Evolutionary conservation across 1,140 invertebrate genomes (phyloP), one percentile per base, ranked within the genome.

Genomic region (Macrobrachium nipponense): DNA sequence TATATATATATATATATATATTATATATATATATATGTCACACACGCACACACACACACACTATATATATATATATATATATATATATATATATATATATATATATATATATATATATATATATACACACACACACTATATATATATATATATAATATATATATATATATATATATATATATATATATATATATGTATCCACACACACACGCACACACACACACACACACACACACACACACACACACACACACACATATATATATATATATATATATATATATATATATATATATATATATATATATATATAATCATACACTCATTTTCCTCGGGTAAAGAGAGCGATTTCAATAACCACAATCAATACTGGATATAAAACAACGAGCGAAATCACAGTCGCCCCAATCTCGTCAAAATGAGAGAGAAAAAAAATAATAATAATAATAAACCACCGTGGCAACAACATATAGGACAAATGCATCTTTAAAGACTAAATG

Each of bases 231-330:
- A 14, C 14, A 14, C 14, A 14, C 14, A 66, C 14, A 66, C 14
- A 6, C 14, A 66, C 8, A 66, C 8, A 66, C 8, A 66, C 8
- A 66, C 8, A 66, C 8, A 66, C 8, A 66, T 23, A 66, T 66
- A 66, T 17, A 66, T 66, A 66, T 17, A 66, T 66, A 66, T 17
- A 66, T 66, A 66, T 66, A 66, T 66, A 66, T 66, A 66, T 66
- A 66, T 66, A 66, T 66, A 66, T 66, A 66, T 66, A 66, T 66
- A 66, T 66, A 23, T 66, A 66, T 66, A 5, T 66, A 66, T 66
- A 23, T 66, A 5, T 66, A 23, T 66, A 66, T 66, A 4, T 23
- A 66, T 8, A 23, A 0, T 7, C 15, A 23, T 66, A 66, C 15
- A 66, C 12, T 14, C 17, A 66, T n/a, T 11, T 66, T 5, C 64